Evolutionary conservation across 2,888 invertebrate genomes (phyloP), one percentile per base, ranked within the genome.

Genomic region (Galerucella nymphaeae): DNA sequence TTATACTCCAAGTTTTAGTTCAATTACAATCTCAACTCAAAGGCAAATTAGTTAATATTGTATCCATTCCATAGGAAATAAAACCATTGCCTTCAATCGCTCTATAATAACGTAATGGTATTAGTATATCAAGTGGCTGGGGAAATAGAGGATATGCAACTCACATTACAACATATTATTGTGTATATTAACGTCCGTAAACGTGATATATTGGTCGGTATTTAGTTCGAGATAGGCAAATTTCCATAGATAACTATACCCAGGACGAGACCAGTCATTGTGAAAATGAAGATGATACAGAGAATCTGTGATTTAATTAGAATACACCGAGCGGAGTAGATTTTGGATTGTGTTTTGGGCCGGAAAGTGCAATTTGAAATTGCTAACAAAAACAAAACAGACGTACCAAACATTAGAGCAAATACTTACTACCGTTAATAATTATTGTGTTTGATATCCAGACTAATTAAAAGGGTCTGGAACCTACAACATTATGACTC

Each of bases 141-240:
- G 2, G 53, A 53, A 58, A 68, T 20, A 67, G 62, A 72, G 68
- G 68, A 72, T 67, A 64, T 72, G 58, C 41, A 59, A 23, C 50
- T 68, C 50, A 65, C 48, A 72, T 41, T 68, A 58, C 58, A 64
- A 64, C 68, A 64, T 61, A 72, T 69, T 72, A 72, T 68, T 68
- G 68, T 64, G 30, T 63, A 63, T 45, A 69, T 69, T 64, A 63
- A 23, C 58, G 68, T 71, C 64, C 63, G 41, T 45, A 57, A 58
- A 64, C 48, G 9, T 68, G 72, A 72, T 69, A 72, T 69, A 72
- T 72, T 61, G 64, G 72, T 64, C 23, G 41, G 57, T 70, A 65
- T 58, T 64, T 64, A 59, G 50, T 70, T n/a, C n/a, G 58, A 58
- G 70, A 70, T 61, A 70, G 63, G 70, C 42, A 65, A 64, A 70